A percentile compares a stretch with the other conserved stretches of the same genome.
Conservation (phyloP, 2,113 vertebrate species). For the Syngnathus floridae region DNA sequence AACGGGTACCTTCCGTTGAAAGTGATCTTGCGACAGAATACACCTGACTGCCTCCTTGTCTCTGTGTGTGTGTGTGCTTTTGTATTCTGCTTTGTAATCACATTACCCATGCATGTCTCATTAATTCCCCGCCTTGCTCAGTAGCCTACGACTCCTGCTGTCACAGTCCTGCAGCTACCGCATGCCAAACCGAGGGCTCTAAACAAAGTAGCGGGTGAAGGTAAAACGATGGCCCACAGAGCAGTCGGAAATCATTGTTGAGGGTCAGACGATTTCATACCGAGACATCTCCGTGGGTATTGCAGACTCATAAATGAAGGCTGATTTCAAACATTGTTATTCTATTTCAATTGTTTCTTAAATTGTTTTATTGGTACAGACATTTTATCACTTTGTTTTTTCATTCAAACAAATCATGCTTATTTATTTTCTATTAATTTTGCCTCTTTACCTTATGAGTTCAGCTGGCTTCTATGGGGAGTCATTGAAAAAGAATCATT, state of each 20-base stretch:
- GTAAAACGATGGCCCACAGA: conserved; percentile 21
- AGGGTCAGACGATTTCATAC: conserved; percentile 35
- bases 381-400: neutral
- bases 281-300: conserved; percentile 42
- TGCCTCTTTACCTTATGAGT: neutral
- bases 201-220: conserved; percentile 23
- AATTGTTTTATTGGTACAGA: neutral
- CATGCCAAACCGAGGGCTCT: conserved; percentile 26
- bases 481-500: neutral
- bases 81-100: conserved; percentile 50
- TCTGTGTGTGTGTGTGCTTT: neutral
- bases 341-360: conserved; percentile 12
- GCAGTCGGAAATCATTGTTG: conserved; percentile 50
- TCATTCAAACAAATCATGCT: neutral
- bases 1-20: conserved; percentile 16
- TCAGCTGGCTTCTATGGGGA: neutral
- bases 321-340: conserved; percentile 16
- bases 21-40: conserved; percentile 17
- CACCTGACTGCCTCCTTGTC: conserved; percentile 34
- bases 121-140: conserved; percentile 61
- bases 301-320: conserved; percentile 36
- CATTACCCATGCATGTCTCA: conserved; percentile 59
- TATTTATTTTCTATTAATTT: neutral
- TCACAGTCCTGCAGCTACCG: conserved; percentile 28
- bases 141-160: conserved; percentile 33